Evolutionary conservation across 2,888 invertebrate genomes (phyloP).

Genomic region (Chaitophorus viminalis): DNA sequence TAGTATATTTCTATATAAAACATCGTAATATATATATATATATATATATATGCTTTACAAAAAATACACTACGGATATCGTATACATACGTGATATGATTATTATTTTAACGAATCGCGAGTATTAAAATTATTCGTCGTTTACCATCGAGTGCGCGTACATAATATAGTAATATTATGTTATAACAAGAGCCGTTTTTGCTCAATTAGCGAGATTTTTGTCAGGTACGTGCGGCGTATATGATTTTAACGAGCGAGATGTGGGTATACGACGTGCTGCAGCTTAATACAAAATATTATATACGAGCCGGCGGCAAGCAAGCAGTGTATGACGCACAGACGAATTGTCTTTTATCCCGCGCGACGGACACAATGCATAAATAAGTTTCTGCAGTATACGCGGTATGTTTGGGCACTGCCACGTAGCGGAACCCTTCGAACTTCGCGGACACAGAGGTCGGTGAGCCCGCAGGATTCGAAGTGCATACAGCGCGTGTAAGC

Average conservation of each 20-base stretch:
- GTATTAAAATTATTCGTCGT: neutral
- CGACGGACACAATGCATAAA: too few relatives aligned
- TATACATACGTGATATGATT: too few relatives aligned
- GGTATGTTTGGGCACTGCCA: too few relatives aligned
- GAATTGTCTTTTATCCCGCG: neutral
- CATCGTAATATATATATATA: too few relatives aligned
- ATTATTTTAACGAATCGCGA: too few relatives aligned
- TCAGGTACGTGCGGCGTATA: neutral
- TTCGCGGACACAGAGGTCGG: neutral
- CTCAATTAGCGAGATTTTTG: neutral
- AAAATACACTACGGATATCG: too few relatives aligned
- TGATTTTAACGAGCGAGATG: neutral
- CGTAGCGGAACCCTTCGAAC: neutral
- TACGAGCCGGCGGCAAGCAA: neutral
- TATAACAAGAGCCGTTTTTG: neutral
- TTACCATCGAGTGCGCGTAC: neutral
- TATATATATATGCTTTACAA: too few relatives aligned
- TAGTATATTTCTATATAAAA: too few relatives aligned
- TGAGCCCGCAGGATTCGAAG: neutral
- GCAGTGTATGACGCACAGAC: neutral
- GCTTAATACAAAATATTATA: too few relatives aligned
- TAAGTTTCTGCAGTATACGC: too few relatives aligned
- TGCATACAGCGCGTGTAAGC: neutral
- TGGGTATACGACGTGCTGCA: too few relatives aligned
- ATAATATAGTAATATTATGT: neutral